Base-by-base conservation (phyloP, 2,797 vertebrate genomes). In the Heliangelus exortis region DNA sequence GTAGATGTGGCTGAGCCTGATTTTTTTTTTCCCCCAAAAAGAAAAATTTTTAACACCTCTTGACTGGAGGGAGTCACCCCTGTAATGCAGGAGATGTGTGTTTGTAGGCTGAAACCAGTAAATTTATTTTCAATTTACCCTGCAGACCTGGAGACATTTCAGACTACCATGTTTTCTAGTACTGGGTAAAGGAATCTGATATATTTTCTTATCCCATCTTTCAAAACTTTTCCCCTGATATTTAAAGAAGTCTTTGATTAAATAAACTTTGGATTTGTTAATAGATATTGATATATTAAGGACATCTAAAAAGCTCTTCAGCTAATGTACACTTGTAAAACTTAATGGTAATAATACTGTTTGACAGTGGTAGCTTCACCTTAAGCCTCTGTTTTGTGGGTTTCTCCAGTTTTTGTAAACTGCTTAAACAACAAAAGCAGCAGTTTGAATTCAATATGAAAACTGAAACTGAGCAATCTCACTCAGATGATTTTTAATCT, bases 61-160 rank as follows among this genome's bases (percentile, higher is more conserved):
- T 76, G 61, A 61, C 57, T 74, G 22, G 15, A 17, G 45, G 48
- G 9, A 91, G 28, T 36, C 25, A 5, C 12, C 74, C 87, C 68
- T 58, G 84, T 87, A 91, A 87, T 51, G 63, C 51, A 79, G 34
- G 45, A 36, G 80, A 79, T 69, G 9, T n/a, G 54, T 88, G 59
- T 29, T 8, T 80, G 21, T 77, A 61, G 58, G 65, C 76, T 83
- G 91, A 94, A 95, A 88, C 86, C 59, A 91, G 81, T 87, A 74
- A 86, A 91, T 95, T 96, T 94, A 59, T 95, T 93, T 91, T 71
- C 72, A 80, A 74, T 93, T 91, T 92, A 77, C 91, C 75, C 82
- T 74, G 15, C 53, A 54, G 28, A 16, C 58, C 63, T 22, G 47
- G 36, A 77, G 26, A 50, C 25, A 33, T 12, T 86, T 68, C 61